Percentiles rank a stretch among this genome's conserved stretches.
phyloP scores from a whole-genome alignment of 2,797 vertebrate genomes.

The Diplodus sargus region DNA sequence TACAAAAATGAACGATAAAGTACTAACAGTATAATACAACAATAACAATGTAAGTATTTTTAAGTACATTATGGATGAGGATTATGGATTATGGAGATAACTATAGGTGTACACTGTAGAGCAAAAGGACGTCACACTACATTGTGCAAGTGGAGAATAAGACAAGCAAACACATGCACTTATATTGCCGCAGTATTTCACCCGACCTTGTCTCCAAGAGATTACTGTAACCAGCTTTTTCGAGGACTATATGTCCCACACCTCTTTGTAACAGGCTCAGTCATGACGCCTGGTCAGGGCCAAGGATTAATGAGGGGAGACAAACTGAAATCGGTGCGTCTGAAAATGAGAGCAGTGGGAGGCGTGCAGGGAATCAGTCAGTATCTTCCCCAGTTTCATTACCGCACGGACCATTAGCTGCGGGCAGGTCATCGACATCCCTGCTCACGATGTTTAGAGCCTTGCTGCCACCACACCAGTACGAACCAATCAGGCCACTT shows the following conservation, averaged over 20 bases:
- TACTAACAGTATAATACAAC: too few relatives aligned
- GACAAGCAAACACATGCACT: neutral
- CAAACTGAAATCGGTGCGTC: slow-evolving; percentile 49
- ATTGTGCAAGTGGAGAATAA: neutral
- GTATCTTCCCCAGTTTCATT: slow-evolving; percentile 66
- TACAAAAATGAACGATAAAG: too few relatives aligned
- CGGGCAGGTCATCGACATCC: slow-evolving; percentile 57
- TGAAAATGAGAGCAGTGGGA: slow-evolving; percentile 61
- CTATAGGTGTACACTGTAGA: too few relatives aligned
- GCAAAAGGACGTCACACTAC: too few relatives aligned
- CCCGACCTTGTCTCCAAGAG: neutral
- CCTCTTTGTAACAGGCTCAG: slow-evolving; percentile 31
- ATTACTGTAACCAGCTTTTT: slow-evolving; percentile 26
- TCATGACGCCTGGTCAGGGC: slow-evolving; percentile 27
- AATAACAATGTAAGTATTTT: too few relatives aligned
- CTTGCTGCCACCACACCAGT: slow-evolving; percentile 26
- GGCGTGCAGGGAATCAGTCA: slow-evolving; percentile 51
- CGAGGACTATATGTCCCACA: slow-evolving; percentile 7
- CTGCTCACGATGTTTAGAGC: slow-evolving; percentile 37
- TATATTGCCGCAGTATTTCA: neutral
- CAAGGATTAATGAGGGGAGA: slow-evolving; percentile 65
- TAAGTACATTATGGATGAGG: too few relatives aligned
- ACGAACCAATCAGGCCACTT: slow-evolving; percentile 53
- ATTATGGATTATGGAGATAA: too few relatives aligned
- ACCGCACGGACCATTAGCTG: slow-evolving; percentile 64